Conservation (phyloP, 2,797 vertebrate species). For the Todus mexicanus region DNA sequence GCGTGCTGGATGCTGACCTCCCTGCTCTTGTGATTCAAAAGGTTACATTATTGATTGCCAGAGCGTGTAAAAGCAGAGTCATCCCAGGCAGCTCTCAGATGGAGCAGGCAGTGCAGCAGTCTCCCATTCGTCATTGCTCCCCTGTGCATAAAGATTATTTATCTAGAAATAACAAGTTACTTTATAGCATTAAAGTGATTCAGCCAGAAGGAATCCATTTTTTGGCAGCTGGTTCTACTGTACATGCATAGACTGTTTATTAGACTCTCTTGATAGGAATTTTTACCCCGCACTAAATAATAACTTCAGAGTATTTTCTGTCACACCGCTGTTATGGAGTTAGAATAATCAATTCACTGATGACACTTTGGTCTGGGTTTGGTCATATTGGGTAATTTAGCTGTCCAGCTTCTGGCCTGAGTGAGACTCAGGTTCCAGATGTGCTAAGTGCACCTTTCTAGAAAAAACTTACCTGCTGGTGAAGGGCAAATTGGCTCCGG, state of each 20-base stretch:
- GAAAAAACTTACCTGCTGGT: background rate
- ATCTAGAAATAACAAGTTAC: background rate
- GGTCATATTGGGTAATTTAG: background rate
- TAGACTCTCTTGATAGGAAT: background rate
- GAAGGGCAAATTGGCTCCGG: background rate
- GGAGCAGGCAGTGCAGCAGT: background rate
- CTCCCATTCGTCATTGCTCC: background rate
- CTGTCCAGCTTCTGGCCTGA: background rate
- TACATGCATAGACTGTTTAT: background rate
- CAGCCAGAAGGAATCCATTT: background rate
- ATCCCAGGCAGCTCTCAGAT: background rate
- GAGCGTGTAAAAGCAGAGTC: background rate
- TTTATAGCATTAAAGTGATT: background rate
- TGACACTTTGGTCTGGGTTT: background rate
- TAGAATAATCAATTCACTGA: background rate
- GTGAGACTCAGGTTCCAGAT: background rate
- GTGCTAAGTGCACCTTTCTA: background rate
- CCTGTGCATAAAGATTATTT: background rate
- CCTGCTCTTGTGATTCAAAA: background rate
- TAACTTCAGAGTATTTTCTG: background rate
- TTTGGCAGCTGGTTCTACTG: background rate
- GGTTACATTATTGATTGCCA: background rate
- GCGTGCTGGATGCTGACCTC: background rate
- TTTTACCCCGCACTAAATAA: background rate
- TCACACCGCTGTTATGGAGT: background rate